Percentiles rank a stretch among this genome's conserved stretches.
Conservation (phyloP, 2,888 invertebrate species). For the Junonia oenone region DNA sequence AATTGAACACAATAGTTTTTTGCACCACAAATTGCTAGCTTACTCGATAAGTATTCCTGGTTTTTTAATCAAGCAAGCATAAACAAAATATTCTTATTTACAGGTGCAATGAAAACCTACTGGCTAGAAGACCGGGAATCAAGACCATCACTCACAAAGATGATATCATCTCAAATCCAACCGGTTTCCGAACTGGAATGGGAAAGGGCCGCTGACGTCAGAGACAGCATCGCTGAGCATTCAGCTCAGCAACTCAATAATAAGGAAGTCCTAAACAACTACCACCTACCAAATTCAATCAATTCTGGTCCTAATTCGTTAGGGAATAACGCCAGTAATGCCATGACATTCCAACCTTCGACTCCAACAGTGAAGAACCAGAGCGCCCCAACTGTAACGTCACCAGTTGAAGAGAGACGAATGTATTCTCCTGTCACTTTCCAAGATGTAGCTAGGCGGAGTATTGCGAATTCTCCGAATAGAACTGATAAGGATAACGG, state of each 20-base stretch:
- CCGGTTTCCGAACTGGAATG: conserved; percentile 66
- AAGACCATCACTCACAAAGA: conserved; percentile 76
- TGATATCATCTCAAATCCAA: conserved; percentile 60
- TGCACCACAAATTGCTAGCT: not conserved
- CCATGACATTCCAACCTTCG: conserved; percentile 37
- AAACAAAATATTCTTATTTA: not conserved
- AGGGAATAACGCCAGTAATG: conserved; percentile 38
- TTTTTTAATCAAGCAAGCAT: not conserved
- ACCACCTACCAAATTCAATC: conserved; percentile 44
- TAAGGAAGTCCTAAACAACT: conserved; percentile 38
- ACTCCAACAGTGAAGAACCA: conserved; percentile 34
- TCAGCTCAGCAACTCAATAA: conserved; percentile 57
- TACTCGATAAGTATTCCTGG: not conserved
- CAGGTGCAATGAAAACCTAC: conserved; percentile 92
- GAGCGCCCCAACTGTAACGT: conserved; percentile 46
- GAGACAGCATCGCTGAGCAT: conserved; percentile 68
- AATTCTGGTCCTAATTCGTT: conserved; percentile 49
- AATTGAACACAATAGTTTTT: not conserved
- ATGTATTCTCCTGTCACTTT: conserved; percentile 92
- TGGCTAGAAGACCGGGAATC: conserved; percentile 89
- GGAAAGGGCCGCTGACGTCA: conserved; percentile 66
- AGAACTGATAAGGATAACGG: conserved; percentile 58
- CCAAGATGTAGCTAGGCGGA: conserved; percentile 88
- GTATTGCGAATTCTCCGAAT: conserved; percentile 87
- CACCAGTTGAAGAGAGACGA: conserved; percentile 82